Conservation (phyloP, 2,888 invertebrate genomes). For the Stenodera caucasica region DNA sequence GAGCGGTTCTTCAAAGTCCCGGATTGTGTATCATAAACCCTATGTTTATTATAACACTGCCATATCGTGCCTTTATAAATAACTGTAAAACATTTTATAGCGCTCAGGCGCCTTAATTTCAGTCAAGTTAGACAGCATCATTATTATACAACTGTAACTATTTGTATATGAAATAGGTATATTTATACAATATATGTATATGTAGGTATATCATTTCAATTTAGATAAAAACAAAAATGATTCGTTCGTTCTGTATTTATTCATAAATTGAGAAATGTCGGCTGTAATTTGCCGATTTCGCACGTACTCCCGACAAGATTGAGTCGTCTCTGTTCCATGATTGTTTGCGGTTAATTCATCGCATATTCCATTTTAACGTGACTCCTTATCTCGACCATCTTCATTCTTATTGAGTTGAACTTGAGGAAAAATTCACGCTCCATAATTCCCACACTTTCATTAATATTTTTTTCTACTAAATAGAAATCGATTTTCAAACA, state of each 20-base stretch:
- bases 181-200: no score
- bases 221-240: no score
- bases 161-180: no score
- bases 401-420: neutral
- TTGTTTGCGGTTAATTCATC: slow-evolving; percentile 9
- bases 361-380: slow-evolving; percentile 2
- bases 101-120: slow-evolving; percentile 50
- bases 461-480: no score
- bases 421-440: neutral
- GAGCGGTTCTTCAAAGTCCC: slow-evolving; percentile 50
- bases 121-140: slow-evolving; percentile 29
- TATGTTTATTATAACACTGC: slow-evolving; percentile 54
- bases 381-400: neutral
- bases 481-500: no score
- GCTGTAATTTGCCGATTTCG: slow-evolving; percentile 6
- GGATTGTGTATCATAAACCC: slow-evolving; percentile 50
- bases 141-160: slow-evolving; percentile 23
- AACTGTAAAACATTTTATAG: slow-evolving; percentile 52
- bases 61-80: slow-evolving; percentile 53
- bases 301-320: neutral
- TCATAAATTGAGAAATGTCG: neutral
- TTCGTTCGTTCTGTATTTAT: neutral
- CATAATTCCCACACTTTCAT: neutral
- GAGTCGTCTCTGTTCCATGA: slow-evolving; percentile 3
- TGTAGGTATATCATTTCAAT: no score